Conservation (phyloP, 2,888 invertebrate genomes). For the Meteorus cinctellus region DNA sequence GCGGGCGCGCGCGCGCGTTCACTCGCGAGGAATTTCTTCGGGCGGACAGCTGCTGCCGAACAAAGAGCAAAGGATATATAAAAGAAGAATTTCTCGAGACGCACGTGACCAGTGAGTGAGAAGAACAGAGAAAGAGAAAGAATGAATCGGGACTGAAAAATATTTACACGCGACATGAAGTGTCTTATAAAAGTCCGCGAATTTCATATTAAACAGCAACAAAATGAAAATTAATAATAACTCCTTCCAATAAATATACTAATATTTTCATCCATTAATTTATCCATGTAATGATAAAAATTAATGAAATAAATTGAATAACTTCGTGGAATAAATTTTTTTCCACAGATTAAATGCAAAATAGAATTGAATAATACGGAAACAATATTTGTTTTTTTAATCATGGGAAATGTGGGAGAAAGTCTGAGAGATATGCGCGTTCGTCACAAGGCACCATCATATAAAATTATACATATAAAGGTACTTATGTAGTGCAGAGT, state of each 20-base stretch:
- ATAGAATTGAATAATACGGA: slow-evolving; percentile 1
- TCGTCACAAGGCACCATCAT: background rate
- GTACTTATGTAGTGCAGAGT: background rate
- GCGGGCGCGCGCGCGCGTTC: slow-evolving; percentile 54
- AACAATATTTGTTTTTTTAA: background rate
- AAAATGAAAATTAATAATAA: no score
- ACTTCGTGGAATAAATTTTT: background rate
- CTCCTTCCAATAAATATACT: no score
- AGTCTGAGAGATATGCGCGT: background rate
- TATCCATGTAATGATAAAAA: background rate
- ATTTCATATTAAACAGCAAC: background rate
- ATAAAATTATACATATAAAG: background rate
- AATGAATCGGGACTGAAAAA: slow-evolving; percentile 11
- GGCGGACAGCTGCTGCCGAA: slow-evolving; percentile 66
- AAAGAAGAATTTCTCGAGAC: slow-evolving; percentile 68
- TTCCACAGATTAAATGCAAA: background rate
- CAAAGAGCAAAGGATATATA: slow-evolving; percentile 61
- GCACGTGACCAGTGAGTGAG: slow-evolving; percentile 65
- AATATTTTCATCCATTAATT: no score
- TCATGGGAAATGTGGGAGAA: slow-evolving; percentile 12
- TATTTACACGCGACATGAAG: slow-evolving; percentile 13
- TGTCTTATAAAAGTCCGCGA: background rate
- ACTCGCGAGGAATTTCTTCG: slow-evolving; percentile 67
- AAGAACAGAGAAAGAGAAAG: slow-evolving; percentile 21
- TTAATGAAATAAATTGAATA: background rate